Conservation (phyloP, 2,797 vertebrate genomes). For the Eulemur albifrons region DNA sequence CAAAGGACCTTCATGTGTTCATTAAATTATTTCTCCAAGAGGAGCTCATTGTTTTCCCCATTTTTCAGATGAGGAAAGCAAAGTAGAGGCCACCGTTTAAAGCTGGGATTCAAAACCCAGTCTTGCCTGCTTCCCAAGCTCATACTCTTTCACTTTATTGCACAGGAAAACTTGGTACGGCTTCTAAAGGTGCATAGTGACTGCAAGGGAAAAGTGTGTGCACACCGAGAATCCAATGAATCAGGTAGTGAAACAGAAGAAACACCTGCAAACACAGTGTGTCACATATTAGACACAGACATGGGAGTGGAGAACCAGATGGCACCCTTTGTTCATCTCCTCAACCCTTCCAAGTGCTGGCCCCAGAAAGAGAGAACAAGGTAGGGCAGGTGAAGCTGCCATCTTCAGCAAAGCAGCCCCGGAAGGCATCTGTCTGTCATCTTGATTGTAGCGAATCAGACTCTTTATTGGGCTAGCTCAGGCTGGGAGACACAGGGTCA, state of each 20-base stretch:
- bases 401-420: neutral
- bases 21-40: neutral
- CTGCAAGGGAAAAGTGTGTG: neutral
- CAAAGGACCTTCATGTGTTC: neutral
- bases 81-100: neutral
- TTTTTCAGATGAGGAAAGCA: constrained; percentile 1
- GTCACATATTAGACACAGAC: neutral
- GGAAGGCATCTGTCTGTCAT: neutral
- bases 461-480: neutral
- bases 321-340: neutral
- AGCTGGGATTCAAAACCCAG: neutral
- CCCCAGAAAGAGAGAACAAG: neutral
- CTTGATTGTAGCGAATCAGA: no score
- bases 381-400: neutral
- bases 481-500: neutral
- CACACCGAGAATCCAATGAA: neutral
- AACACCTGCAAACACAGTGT: neutral
- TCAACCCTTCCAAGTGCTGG: neutral
- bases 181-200: neutral
- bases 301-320: neutral
- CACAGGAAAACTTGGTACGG: neutral
- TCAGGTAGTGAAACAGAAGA: neutral
- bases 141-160: neutral
- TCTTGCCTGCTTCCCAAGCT: neutral
- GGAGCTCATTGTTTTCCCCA: neutral